Conservation (phyloP, 2,113 vertebrate genomes). For the Campylorhamphus procurvoides region DNA sequence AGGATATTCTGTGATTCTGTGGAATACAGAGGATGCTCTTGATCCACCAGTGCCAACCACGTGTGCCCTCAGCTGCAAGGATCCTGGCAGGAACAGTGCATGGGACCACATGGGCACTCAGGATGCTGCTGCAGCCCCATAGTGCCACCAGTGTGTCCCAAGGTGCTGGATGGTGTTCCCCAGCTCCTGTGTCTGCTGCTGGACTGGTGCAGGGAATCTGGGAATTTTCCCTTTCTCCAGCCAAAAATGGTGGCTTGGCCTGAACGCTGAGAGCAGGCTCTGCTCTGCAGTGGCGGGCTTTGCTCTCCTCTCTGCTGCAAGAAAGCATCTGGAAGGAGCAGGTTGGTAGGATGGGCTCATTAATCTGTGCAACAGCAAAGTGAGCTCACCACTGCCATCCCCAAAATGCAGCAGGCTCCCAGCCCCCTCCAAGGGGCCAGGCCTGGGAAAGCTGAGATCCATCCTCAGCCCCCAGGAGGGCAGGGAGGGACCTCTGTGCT, state of each 20-base stretch:
- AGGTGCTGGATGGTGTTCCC: neutral
- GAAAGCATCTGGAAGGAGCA: neutral
- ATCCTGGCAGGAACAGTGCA: neutral
- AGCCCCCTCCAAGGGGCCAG: neutral
- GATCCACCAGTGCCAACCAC: fast-evolving
- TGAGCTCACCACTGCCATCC: fast-evolving
- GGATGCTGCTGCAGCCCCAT: fast-evolving
- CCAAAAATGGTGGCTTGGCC: neutral
- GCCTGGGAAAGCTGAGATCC: neutral
- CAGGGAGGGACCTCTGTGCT: neutral
- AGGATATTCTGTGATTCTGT: neutral
- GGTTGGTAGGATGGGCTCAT: neutral
- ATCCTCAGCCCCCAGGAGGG: neutral
- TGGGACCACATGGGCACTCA: fast-evolving
- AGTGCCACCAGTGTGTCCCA: no score
- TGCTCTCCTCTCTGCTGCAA: fast-evolving
- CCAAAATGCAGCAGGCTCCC: neutral
- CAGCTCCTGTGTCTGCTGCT: neutral
- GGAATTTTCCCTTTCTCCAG: neutral
- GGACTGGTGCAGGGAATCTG: neutral
- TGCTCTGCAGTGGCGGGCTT: neutral
- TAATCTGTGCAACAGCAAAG: neutral
- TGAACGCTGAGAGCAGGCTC: neutral
- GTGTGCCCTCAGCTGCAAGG: neutral
- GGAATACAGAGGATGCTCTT: neutral